Evolutionary conservation across 2,888 invertebrate species (phyloP).

Genomic region (Pyrgus malvae): DNA sequence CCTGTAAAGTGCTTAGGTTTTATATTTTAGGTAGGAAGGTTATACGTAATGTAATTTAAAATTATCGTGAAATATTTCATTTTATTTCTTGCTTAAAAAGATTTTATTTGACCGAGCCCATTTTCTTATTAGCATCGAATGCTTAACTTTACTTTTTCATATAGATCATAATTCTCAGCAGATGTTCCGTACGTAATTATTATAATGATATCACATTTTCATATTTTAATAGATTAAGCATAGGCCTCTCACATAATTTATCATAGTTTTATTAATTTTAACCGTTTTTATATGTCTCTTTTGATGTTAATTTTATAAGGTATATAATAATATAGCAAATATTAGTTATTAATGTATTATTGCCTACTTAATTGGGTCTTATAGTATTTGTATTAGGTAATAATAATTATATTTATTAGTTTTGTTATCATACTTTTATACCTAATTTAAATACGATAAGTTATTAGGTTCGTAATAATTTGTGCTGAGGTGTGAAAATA

Average conservation of each 20-base stretch:
- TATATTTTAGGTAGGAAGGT: too few species aligned
- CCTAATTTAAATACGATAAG: neutral
- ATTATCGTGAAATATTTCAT: too few species aligned
- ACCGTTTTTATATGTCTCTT: neutral
- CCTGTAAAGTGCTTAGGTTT: too few species aligned
- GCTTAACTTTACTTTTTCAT: neutral
- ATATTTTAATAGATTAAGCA: neutral
- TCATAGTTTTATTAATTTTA: neutral
- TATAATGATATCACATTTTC: neutral
- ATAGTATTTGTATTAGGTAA: neutral
- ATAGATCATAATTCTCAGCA: too few species aligned
- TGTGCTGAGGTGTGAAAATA: neutral
- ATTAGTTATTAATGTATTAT: conserved; percentile 5
- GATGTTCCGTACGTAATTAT: neutral
- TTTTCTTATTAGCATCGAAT: neutral
- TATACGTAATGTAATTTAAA: too few species aligned
- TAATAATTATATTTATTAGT: neutral
- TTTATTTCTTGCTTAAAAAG: too few species aligned
- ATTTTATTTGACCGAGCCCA: too few species aligned
- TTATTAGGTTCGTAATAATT: too few species aligned
- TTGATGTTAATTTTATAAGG: conserved; percentile 9
- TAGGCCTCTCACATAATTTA: neutral
- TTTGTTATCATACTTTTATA: neutral
- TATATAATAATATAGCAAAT: neutral
- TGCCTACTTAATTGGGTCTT: neutral